Conservation (phyloP, 2,113 vertebrate genomes). For the Catharus fuscescens region DNA sequence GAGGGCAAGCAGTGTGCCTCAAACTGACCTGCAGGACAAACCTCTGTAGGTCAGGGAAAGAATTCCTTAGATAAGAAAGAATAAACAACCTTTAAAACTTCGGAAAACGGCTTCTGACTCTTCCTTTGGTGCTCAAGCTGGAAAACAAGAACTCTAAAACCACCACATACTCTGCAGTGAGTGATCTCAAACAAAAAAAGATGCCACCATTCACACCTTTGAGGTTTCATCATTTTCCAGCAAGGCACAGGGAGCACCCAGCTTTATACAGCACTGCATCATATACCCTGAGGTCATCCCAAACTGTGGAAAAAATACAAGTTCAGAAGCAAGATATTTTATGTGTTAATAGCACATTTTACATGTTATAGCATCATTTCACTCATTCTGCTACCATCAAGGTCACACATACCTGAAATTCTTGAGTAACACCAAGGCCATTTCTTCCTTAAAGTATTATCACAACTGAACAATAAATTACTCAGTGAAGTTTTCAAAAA, state of each 20-base stretch:
- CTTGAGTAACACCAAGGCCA: not conserved
- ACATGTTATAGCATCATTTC: not conserved
- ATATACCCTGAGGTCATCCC: not conserved
- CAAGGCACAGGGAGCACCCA: not conserved
- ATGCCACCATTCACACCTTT: not conserved
- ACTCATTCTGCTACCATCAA: not conserved
- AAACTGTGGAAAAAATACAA: not conserved
- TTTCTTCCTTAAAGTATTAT: not conserved
- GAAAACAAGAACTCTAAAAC: too few species aligned
- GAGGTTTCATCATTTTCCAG: not conserved
- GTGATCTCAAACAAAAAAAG: too few species aligned
- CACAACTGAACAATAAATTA: not conserved
- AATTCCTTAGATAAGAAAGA: too few species aligned
- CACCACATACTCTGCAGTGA: too few species aligned
- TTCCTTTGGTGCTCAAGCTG: too few species aligned
- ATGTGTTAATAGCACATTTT: not conserved
- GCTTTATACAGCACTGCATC: not conserved
- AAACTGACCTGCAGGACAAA: too few species aligned
- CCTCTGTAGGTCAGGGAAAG: too few species aligned
- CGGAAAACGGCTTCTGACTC: too few species aligned
- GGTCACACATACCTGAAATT: rapidly evolving
- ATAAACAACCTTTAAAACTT: too few species aligned
- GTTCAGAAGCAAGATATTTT: not conserved
- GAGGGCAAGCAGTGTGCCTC: too few species aligned
- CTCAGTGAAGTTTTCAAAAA: not conserved